phyloP scores from a whole-genome alignment of 2,888 invertebrate genomes.

The Dicyrtomina minuta region DNA sequence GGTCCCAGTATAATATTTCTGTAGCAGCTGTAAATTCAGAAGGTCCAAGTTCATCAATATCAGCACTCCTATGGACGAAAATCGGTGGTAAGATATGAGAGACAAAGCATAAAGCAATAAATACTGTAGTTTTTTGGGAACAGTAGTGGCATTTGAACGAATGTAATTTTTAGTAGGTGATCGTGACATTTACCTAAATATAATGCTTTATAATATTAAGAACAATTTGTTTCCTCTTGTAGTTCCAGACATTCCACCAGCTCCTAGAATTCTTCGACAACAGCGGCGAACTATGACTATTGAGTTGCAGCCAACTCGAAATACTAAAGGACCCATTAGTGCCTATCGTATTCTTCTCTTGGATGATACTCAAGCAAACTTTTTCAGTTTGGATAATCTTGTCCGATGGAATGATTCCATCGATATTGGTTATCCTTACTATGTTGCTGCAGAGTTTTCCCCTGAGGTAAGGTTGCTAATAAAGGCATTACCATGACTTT shows the following conservation, averaged over 20 bases:
- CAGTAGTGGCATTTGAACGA: too few relatives aligned
- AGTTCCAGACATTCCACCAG: slow-evolving; percentile 67
- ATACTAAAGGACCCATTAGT: slow-evolving; percentile 76
- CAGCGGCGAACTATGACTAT: slow-evolving; percentile 67
- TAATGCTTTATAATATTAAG: too few relatives aligned
- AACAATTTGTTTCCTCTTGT: slow-evolving; percentile 57
- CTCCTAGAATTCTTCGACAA: slow-evolving; percentile 66
- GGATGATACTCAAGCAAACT: slow-evolving; percentile 63
- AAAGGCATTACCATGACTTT: too few relatives aligned
- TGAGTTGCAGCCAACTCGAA: slow-evolving; percentile 67
- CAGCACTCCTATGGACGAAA: slow-evolving; percentile 66
- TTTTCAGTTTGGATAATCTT: slow-evolving; percentile 65
- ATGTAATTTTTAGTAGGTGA: too few relatives aligned
- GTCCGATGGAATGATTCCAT: slow-evolving; percentile 69
- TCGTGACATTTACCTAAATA: too few relatives aligned
- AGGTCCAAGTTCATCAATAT: slow-evolving; percentile 62
- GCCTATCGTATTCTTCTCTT: slow-evolving; percentile 74
- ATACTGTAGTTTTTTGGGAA: too few relatives aligned
- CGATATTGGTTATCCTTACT: slow-evolving; percentile 71
- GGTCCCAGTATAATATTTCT: slow-evolving; percentile 73
- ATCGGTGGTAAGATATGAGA: slow-evolving; percentile 65
- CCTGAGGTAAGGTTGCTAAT: slow-evolving; percentile 60
- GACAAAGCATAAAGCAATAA: too few relatives aligned
- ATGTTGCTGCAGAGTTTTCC: slow-evolving; percentile 77
- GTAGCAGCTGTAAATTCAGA: slow-evolving; percentile 64